phyloP scores from a whole-genome alignment of 64 coral and sea anemone species.

The Exaiptasia diaphana region DNA sequence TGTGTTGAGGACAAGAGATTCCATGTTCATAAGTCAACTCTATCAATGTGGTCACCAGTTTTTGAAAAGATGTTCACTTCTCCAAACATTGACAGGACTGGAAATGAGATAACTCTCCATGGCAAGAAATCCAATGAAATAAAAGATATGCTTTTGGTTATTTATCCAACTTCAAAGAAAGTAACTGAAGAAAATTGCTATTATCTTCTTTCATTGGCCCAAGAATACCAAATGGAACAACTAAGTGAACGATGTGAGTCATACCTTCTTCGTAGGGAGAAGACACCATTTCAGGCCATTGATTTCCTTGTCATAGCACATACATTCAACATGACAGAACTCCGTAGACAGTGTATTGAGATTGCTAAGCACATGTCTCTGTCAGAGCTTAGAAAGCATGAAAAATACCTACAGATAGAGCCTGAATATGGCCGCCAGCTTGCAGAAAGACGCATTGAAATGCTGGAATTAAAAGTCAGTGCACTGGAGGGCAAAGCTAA shows the following conservation, averaged over 20 bases:
- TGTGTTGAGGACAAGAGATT: conserved; percentile 57
- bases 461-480: conserved; percentile 50
- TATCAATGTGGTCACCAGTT: conserved; percentile 74
- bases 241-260: conserved; percentile 60
- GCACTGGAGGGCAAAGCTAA: conserved; percentile 30
- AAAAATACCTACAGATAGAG: conserved; percentile 51
- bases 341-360: conserved; percentile 66
- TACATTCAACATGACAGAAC: conserved; percentile 35
- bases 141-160: conserved; percentile 59
- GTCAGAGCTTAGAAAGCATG: conserved; percentile 43
- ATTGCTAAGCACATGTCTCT: conserved; percentile 70
- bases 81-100: conserved; percentile 40
- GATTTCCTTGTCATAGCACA: conserved; percentile 55
- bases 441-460: conserved; percentile 43
- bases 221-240: conserved; percentile 73
- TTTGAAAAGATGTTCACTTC: conserved; percentile 70
- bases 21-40: conserved; percentile 56
- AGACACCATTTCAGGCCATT: conserved; percentile 47
- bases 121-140: conserved; percentile 59
- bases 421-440: conserved; percentile 39
- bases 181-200: conserved; percentile 50
- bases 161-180: conserved; percentile 62
- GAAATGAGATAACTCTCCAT: conserved; percentile 38
- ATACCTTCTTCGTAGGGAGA: conserved; percentile 43
- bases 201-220: conserved; percentile 49